Conservation (phyloP, 2,888 invertebrate genomes). For the Keiferia lycopersicella region DNA sequence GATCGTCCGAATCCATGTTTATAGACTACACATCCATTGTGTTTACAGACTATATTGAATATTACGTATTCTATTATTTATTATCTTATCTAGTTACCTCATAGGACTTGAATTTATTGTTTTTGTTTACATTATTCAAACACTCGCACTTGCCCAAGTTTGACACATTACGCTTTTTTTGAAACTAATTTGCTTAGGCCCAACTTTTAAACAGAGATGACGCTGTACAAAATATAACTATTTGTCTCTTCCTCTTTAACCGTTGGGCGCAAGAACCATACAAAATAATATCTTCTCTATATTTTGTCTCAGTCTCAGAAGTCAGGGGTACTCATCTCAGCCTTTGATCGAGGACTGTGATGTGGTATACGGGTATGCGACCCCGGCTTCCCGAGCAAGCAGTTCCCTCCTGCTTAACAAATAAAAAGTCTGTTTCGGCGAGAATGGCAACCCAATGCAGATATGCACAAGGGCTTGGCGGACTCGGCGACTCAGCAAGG, state of each 20-base stretch:
- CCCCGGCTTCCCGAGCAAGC: too few species aligned
- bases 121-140: constrained; percentile 23
- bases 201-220: background rate
- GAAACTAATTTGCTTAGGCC: background rate
- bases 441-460: too few species aligned
- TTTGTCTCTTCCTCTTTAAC: background rate
- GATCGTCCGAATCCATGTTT: constrained; percentile 52
- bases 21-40: constrained; percentile 27
- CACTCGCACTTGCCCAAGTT: background rate
- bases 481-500: too few species aligned
- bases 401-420: too few species aligned
- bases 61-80: constrained; percentile 3
- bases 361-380: too few species aligned
- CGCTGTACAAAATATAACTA: background rate
- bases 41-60: background rate
- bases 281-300: background rate
- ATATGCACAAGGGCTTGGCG: too few species aligned
- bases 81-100: constrained; percentile 10
- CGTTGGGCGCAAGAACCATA: background rate
- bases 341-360: too few species aligned
- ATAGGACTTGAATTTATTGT: background rate
- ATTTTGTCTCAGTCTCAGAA: too few species aligned
- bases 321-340: too few species aligned
- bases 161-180: background rate
- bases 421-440: too few species aligned